Evolutionary conservation across 2,113 vertebrate species (phyloP).

Genomic region (Cynocephalus volans): DNA sequence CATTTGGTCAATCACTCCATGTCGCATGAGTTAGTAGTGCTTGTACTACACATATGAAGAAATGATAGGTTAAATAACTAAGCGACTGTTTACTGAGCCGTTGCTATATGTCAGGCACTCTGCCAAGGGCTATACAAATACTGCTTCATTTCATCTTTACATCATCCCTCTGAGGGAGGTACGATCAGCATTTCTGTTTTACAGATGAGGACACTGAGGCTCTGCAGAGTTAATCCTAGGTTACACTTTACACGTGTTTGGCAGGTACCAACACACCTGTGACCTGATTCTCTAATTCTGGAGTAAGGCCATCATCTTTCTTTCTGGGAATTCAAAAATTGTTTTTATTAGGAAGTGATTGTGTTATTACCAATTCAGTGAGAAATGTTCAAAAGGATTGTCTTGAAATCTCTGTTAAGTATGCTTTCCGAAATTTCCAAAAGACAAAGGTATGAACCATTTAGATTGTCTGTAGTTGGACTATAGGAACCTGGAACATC

Average conservation of each 20-base stretch:
- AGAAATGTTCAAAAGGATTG: neutral
- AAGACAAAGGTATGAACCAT: neutral
- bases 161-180: neutral
- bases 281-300: neutral
- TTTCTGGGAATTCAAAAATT: neutral
- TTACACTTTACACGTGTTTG: neutral
- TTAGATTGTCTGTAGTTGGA: neutral
- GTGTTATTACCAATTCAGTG: conserved; percentile 7
- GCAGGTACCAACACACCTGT: neutral
- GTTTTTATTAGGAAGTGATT: conserved; percentile 20
- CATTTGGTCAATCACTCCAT: neutral
- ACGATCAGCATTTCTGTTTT: neutral
- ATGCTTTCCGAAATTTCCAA: conserved; percentile 48
- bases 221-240: neutral
- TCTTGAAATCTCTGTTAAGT: neutral
- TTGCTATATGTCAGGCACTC: neutral
- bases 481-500: neutral
- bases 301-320: neutral
- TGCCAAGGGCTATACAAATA: neutral
- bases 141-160: neutral
- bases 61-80: neutral
- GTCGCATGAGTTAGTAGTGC: neutral
- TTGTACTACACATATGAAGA: neutral
- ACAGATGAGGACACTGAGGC: neutral
- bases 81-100: conserved; percentile 12